Percentiles rank a stretch among this genome's conserved stretches.
Conservation (phyloP, 2,888 invertebrate species). For the Thyatira batis region DNA sequence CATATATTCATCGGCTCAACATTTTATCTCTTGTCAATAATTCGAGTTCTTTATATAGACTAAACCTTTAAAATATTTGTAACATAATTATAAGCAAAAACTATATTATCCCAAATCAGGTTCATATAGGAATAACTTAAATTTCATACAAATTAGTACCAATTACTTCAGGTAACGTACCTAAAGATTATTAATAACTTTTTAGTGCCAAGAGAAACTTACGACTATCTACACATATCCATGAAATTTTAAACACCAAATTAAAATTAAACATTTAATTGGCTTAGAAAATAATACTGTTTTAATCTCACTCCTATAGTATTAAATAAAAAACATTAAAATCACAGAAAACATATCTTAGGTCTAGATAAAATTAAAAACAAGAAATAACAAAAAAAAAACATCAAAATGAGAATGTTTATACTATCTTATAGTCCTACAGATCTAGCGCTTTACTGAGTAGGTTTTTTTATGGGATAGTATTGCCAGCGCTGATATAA, state of each 20-base stretch:
- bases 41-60: too few relatives aligned
- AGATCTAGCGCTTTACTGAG: too few relatives aligned
- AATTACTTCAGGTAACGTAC: not conserved
- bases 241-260: not conserved
- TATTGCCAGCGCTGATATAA: too few relatives aligned
- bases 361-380: not conserved
- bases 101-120: not conserved
- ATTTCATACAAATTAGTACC: not conserved
- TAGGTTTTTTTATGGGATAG: too few relatives aligned
- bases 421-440: not conserved
- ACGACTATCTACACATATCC: not conserved
- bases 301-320: slow-evolving; percentile 21
- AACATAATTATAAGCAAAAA: not conserved
- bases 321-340: slow-evolving; percentile 17
- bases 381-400: not conserved
- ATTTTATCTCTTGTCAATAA: too few relatives aligned
- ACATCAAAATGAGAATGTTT: not conserved
- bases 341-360: slow-evolving; percentile 18
- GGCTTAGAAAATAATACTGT: slow-evolving; percentile 21
- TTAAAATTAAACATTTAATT: not conserved
- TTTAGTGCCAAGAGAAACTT: not conserved
- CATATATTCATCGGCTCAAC: too few relatives aligned
- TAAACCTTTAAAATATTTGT: not conserved
- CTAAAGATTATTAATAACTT: not conserved
- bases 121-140: not conserved